Conservation (phyloP, 2,797 vertebrate species). For the Rhinatrema bivittatum region DNA sequence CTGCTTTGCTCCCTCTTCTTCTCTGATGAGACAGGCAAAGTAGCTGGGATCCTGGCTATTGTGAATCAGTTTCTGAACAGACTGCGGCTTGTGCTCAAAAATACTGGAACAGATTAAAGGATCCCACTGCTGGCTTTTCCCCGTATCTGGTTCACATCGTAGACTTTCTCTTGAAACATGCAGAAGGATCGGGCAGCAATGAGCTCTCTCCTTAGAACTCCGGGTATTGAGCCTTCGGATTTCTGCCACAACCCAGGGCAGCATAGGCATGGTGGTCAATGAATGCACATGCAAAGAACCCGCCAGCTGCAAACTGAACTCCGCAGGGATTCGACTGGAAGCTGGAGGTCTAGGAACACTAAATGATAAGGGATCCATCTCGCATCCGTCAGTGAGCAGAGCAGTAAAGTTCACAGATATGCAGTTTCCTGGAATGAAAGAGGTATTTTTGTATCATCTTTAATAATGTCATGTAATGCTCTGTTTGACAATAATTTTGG, state of each 20-base stretch:
- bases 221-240: constrained; percentile 53
- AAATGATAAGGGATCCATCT: constrained; percentile 54
- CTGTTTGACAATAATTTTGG: no score
- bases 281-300: constrained; percentile 75
- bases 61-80: constrained; percentile 81
- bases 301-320: constrained; percentile 70
- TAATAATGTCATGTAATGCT: constrained; percentile 2
- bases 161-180: constrained; percentile 64
- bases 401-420: constrained; percentile 9
- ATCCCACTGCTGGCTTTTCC: constrained; percentile 67
- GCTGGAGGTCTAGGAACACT: constrained; percentile 33
- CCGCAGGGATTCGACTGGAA: constrained; percentile 48
- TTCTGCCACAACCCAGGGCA: constrained; percentile 92
- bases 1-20: constrained; percentile 22
- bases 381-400: constrained; percentile 16
- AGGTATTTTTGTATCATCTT: constrained; percentile 13
- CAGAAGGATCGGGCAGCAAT: constrained; percentile 47
- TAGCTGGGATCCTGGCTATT: constrained; percentile 86
- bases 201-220: constrained; percentile 31
- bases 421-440: constrained; percentile 34
- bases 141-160: constrained; percentile 59
- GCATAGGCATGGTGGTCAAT: constrained; percentile 87
- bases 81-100: constrained; percentile 80
- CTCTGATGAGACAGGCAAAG: constrained; percentile 81
- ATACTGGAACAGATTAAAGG: constrained; percentile 74